Percentiles rank a stretch among this genome's conserved stretches.
Conservation (phyloP, 2,888 invertebrate species). For the Heliconius charithonia region DNA sequence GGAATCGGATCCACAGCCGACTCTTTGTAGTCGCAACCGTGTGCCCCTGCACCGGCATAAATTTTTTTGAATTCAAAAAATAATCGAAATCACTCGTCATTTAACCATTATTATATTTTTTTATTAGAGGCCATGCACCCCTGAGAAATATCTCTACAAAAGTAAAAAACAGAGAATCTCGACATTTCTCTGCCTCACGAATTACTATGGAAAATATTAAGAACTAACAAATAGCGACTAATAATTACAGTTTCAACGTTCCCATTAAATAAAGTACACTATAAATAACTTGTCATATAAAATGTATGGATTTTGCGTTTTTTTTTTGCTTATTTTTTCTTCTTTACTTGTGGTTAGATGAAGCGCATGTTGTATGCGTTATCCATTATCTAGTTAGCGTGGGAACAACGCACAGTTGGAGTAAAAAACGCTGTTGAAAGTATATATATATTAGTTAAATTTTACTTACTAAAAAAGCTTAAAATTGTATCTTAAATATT, state of each 20-base stretch:
- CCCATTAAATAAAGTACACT: slow-evolving; percentile 21
- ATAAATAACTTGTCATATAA: slow-evolving; percentile 17
- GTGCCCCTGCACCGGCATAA: no score
- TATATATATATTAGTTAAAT: neutral
- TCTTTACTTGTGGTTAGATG: slow-evolving; percentile 28
- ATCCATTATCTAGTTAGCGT: slow-evolving; percentile 35
- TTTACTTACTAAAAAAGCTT: neutral
- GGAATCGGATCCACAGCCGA: no score
- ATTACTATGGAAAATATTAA: neutral
- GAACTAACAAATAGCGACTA: slow-evolving; percentile 9
- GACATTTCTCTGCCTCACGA: neutral
- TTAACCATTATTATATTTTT: no score
- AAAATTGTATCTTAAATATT: no score
- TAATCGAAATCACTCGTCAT: no score
- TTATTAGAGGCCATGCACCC: no score
- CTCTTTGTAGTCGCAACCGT: no score
- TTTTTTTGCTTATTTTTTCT: slow-evolving; percentile 21
- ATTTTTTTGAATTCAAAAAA: no score
- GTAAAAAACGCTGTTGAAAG: neutral
- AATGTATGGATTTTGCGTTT: slow-evolving; percentile 1
- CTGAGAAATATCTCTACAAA: neutral
- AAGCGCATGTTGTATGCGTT: slow-evolving; percentile 33
- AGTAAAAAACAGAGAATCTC: neutral
- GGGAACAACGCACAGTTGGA: neutral
- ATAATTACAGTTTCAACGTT: slow-evolving; percentile 8